Evolutionary conservation across 2,888 invertebrate species (phyloP).

Genomic region (Andrena fulva): DNA sequence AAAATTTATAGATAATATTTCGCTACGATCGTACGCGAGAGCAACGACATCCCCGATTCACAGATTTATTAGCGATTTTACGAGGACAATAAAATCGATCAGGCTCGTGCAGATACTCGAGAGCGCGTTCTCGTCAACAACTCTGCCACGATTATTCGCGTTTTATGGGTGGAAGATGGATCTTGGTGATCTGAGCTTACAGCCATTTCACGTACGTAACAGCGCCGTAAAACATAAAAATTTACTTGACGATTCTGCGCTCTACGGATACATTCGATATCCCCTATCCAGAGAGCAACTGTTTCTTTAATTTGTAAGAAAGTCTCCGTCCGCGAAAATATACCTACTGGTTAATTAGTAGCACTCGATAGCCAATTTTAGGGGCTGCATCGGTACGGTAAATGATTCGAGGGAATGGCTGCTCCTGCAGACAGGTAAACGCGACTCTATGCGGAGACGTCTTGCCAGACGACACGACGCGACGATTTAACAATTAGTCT

Average conservation of each 20-base stretch:
- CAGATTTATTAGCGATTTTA: slow-evolving; percentile 22
- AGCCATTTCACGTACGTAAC: slow-evolving; percentile 17
- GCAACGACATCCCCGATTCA: not conserved
- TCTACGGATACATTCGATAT: slow-evolving; percentile 27
- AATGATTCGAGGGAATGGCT: not conserved
- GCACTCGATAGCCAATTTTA: not conserved
- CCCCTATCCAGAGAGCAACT: not conserved
- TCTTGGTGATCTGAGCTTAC: slow-evolving; percentile 6
- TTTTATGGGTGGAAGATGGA: slow-evolving; percentile 23
- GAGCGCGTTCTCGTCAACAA: not conserved
- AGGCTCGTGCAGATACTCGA: not conserved
- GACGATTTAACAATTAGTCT: slow-evolving; percentile 78
- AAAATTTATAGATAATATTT: not conserved
- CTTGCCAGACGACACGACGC: slow-evolving; percentile 57
- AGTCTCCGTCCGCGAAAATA: not conserved
- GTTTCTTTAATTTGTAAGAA: not conserved
- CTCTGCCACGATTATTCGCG: slow-evolving; percentile 17
- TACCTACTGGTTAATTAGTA: not conserved
- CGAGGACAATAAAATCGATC: slow-evolving; percentile 19
- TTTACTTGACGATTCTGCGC: slow-evolving; percentile 2
- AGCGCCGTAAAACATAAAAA: slow-evolving; percentile 34
- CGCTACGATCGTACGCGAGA: not conserved
- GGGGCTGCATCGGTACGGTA: not conserved
- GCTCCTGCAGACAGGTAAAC: not conserved
- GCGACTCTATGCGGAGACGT: not conserved